Evolutionary conservation across 2,113 vertebrate species (phyloP).

Genomic region (Nothoprocta perdicaria): DNA sequence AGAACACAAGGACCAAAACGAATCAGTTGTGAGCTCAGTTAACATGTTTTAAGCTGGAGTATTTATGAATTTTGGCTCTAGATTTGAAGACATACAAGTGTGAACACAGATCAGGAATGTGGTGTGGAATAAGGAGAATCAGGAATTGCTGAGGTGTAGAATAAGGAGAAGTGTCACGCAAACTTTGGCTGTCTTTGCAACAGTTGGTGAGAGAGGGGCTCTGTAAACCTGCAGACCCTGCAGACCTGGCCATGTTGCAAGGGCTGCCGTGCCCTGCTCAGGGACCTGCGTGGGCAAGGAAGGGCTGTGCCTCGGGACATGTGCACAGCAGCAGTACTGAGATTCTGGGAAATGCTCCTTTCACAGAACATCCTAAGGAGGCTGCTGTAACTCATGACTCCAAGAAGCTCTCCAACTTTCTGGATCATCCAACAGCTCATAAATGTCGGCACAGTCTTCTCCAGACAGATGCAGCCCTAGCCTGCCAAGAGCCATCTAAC

Average conservation of each 20-base stretch:
- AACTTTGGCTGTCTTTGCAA: neutral
- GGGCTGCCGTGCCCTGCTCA: neutral
- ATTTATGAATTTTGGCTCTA: neutral
- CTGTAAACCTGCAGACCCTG: neutral
- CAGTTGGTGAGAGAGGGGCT: neutral
- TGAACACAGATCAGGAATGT: neutral
- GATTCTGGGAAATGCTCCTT: neutral
- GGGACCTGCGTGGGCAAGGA: rapidly evolving
- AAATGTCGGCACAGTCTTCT: neutral
- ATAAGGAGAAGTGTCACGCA: neutral
- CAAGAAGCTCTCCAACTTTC: neutral
- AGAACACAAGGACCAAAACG: neutral
- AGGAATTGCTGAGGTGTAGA: neutral
- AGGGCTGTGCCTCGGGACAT: neutral
- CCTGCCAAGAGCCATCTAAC: neutral
- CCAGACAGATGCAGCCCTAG: neutral
- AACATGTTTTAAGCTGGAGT: neutral
- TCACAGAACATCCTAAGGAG: neutral
- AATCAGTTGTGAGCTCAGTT: neutral
- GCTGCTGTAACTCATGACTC: neutral
- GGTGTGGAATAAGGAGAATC: neutral
- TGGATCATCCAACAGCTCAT: neutral
- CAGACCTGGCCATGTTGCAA: neutral
- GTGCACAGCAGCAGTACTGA: neutral
- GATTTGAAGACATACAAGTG: rapidly evolving